Conservation (phyloP, 2,113 vertebrate species). For the Macaca mulatta region DNA sequence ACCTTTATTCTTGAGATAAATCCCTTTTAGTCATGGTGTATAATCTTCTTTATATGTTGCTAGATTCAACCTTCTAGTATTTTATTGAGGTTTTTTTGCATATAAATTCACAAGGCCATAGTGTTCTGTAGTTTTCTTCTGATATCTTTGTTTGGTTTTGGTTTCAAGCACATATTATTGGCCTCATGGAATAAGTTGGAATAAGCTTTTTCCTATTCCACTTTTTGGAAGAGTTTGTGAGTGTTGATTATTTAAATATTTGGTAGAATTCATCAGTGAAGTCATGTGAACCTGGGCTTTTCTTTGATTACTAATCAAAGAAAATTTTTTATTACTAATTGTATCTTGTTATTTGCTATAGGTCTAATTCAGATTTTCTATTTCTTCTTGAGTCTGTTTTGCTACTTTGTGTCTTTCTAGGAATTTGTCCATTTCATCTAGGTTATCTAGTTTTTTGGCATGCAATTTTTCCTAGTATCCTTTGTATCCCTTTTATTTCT, state of each 20-base stretch:
- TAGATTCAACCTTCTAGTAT: not conserved
- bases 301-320: not conserved
- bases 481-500: not conserved
- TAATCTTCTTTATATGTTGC: not conserved
- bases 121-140: not conserved
- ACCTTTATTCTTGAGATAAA: not conserved
- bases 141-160: not conserved
- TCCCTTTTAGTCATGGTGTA: not conserved
- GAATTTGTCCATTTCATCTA: too few relatives aligned
- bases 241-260: conserved; percentile 33
- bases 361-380: not conserved
- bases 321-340: not conserved
- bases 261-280: not conserved
- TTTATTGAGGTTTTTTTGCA: not conserved
- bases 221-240: conserved; percentile 13
- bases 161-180: not conserved
- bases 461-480: not conserved
- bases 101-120: not conserved
- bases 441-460: not conserved
- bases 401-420: too few relatives aligned
- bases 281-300: not conserved
- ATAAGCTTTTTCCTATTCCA: not conserved
- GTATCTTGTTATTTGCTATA: not conserved
- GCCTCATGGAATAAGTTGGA: not conserved
- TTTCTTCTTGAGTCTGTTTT: not conserved